Conservation (phyloP, 2,113 vertebrate species). For the Aegotheles bennettii region DNA sequence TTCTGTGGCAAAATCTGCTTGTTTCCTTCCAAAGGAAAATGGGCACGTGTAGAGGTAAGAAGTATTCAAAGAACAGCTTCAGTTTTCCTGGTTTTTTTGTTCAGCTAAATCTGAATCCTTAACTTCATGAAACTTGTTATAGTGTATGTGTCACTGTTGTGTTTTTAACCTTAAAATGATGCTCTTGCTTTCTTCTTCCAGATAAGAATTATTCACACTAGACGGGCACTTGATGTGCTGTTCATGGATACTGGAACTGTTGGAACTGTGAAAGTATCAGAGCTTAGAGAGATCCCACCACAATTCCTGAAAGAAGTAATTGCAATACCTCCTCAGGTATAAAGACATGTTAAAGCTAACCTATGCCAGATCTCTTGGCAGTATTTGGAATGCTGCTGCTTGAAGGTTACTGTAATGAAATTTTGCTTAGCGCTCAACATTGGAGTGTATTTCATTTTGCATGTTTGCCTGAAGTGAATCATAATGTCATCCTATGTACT, state of each 20-base stretch:
- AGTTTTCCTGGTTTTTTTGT: background rate
- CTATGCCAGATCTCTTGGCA: background rate
- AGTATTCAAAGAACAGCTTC: background rate
- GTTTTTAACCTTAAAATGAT: background rate
- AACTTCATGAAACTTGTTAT: background rate
- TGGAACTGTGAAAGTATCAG: constrained; percentile 86
- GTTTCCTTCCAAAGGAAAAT: constrained; percentile 84
- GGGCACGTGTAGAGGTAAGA: constrained; percentile 90
- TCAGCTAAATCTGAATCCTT: background rate
- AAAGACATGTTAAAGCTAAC: background rate
- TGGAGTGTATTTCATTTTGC: background rate
- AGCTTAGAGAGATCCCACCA: constrained; percentile 87
- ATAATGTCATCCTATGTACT: accelerated
- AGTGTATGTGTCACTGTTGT: background rate
- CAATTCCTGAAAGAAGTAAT: constrained; percentile 78
- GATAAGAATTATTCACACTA: constrained; percentile 86
- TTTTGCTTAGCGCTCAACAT: background rate
- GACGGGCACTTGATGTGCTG: constrained; percentile 83
- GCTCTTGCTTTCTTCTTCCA: constrained; percentile 48
- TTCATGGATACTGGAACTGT: constrained; percentile 85
- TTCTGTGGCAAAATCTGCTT: constrained; percentile 92
- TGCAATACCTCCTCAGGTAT: constrained; percentile 88
- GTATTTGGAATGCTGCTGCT: background rate
- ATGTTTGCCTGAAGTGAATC: background rate
- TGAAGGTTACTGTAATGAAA: background rate